Conservation (phyloP, 2,797 vertebrate species). For the Lepilemur septentrionalis region DNA sequence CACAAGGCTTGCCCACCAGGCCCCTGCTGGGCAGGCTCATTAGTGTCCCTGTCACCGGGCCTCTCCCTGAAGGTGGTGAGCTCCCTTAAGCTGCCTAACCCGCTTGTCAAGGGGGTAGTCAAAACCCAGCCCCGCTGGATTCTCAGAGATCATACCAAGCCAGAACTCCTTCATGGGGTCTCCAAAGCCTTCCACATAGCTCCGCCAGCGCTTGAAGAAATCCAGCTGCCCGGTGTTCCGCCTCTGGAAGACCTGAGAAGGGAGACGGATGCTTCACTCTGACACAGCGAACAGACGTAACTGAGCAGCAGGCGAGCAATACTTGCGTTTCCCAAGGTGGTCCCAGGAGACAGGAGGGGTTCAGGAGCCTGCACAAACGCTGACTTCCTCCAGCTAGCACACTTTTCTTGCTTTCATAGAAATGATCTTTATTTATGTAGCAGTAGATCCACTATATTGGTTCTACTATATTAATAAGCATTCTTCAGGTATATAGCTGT, state of each 20-base stretch:
- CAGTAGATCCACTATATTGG: not conserved
- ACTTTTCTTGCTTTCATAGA: not conserved
- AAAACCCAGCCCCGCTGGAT: not conserved
- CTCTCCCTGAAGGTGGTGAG: not conserved
- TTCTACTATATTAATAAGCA: not conserved
- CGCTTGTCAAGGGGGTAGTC: not conserved
- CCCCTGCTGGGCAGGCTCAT: not conserved
- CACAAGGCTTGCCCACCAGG: fast-evolving
- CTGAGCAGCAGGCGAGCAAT: not conserved
- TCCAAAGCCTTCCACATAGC: constrained; percentile 93
- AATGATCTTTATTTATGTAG: not conserved
- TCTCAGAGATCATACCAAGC: constrained; percentile 86
- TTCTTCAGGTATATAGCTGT: not conserved
- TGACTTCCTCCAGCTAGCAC: not conserved
- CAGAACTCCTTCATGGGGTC: constrained; percentile 92
- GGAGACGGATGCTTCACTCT: not conserved
- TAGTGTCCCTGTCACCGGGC: not conserved
- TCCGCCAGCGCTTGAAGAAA: constrained; percentile 93
- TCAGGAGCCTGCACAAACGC: not conserved
- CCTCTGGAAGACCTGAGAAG: constrained; percentile 91
- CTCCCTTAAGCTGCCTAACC: not conserved
- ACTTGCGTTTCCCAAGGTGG: not conserved
- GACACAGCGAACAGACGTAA: not conserved
- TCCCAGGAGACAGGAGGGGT: not conserved
- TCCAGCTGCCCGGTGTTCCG: constrained; percentile 89